These are phyloP conservation scores for Clarias fuscus DNA, from an alignment of 2,797 vertebrate genomes.

Conservation along the genomic window DNA sequence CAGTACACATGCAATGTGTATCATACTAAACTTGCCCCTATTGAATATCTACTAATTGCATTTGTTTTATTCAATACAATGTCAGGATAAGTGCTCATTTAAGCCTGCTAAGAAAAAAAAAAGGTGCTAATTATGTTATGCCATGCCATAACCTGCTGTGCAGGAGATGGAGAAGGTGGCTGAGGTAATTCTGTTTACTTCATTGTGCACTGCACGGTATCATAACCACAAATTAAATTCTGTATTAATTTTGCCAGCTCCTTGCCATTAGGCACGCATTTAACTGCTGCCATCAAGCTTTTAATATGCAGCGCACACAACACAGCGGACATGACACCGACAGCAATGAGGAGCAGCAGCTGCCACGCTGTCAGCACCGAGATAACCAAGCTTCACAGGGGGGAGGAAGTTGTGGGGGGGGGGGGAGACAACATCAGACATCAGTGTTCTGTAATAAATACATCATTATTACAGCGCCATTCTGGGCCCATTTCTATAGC, in stretches of 20 bases:
- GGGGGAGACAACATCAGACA: conserved; percentile 60
- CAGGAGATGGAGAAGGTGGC: conserved; percentile 75
- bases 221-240: conserved; percentile 98
- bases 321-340: conserved; percentile 69
- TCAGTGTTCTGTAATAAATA: conserved; percentile 79
- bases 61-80: conserved; percentile 54
- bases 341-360: conserved; percentile 80
- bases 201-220: conserved; percentile 90
- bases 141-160: conserved; percentile 79
- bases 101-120: conserved; percentile 70
- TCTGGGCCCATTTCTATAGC: conserved; percentile 75
- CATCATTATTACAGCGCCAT: conserved; percentile 89
- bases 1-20: neutral
- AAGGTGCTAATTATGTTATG: conserved; percentile 92
- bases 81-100: conserved; percentile 40
- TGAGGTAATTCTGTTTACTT: conserved; percentile 95
- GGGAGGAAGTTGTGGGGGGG: neutral
- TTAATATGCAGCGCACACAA: conserved; percentile 96
- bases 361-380: conserved; percentile 82
- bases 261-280: conserved; percentile 92
- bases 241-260: conserved; percentile 92
- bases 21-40: neutral
- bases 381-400: conserved; percentile 67
- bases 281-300: conserved; percentile 97
- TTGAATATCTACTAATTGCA: no score